A percentile compares a stretch with the other conserved stretches of the same genome.
Evolutionary conservation across 1,140 invertebrate genomes (phyloP).

Genomic region (Phymorhynchus buccinoides): DNA sequence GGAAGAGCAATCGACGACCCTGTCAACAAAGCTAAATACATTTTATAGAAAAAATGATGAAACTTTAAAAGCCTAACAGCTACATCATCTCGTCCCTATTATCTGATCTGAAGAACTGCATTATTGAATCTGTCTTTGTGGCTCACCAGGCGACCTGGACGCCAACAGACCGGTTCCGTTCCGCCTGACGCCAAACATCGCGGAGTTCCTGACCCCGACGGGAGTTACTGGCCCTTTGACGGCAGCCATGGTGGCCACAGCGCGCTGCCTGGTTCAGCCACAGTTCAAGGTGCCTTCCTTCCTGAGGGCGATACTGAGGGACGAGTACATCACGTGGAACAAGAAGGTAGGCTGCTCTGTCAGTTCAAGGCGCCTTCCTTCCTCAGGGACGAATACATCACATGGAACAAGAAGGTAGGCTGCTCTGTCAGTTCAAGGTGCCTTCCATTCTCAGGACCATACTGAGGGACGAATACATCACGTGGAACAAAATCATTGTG

Average conservation of each 20-base stretch:
- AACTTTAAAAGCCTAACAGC: too few species aligned
- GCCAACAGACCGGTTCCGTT: conserved; percentile 95
- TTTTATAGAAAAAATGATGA: too few species aligned
- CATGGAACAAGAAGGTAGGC: conserved; percentile 92
- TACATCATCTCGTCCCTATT: too few species aligned
- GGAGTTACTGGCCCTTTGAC: conserved; percentile 92
- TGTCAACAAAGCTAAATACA: too few species aligned
- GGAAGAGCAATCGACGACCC: too few species aligned
- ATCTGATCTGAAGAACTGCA: not conserved
- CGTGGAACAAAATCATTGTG: conserved; percentile 92
- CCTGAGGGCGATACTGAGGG: conserved; percentile 91
- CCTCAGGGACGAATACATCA: conserved; percentile 86
- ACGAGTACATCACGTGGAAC: conserved; percentile 87
- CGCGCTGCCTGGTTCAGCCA: conserved; percentile 93
- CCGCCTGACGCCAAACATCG: conserved; percentile 94
- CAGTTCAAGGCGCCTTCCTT: too few species aligned
- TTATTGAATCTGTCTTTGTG: not conserved
- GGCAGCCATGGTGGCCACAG: conserved; percentile 92
- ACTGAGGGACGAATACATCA: conserved; percentile 86
- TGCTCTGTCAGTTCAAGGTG: too few species aligned
- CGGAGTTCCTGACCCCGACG: conserved; percentile 90
- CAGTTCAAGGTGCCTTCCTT: conserved; percentile 92
- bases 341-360: too few species aligned
- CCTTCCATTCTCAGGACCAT: too few species aligned
- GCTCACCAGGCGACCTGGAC: conserved; percentile 85